phyloP scores from a whole-genome alignment of 1,140 invertebrate genomes.

The Heliothis subflexa region DNA sequence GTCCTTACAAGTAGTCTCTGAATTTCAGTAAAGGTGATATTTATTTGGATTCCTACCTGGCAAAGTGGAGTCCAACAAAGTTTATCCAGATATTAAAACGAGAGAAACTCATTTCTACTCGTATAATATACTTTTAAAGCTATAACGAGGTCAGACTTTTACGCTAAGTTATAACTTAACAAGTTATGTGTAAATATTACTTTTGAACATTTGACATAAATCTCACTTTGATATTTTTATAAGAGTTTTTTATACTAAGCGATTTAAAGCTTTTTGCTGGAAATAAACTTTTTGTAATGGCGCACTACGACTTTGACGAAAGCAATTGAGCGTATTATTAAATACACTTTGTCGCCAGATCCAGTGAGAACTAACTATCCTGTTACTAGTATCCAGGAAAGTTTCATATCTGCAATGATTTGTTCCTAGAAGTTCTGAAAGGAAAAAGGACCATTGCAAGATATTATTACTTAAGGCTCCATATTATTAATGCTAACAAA shows the following conservation, averaged over 20 bases:
- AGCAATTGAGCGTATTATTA: too few relatives aligned
- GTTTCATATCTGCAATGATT: not conserved
- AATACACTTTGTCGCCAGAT: too few relatives aligned
- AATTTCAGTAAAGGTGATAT: slow-evolving; percentile 12
- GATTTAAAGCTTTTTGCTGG: not conserved
- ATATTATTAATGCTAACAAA: slow-evolving; percentile 4
- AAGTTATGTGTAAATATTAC: not conserved
- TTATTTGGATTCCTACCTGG: not conserved
- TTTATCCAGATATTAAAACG: slow-evolving; percentile 10
- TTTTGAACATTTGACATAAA: not conserved
- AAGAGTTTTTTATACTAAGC: not conserved
- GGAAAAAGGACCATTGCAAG: not conserved
- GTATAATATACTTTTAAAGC: not conserved
- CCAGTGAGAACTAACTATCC: too few relatives aligned
- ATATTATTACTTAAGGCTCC: too few relatives aligned
- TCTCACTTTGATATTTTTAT: not conserved
- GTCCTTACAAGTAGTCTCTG: not conserved
- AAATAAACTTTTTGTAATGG: not conserved
- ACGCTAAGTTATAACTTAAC: not conserved
- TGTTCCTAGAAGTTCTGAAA: not conserved
- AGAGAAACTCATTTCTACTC: slow-evolving; percentile 2
- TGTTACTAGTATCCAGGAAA: too few relatives aligned
- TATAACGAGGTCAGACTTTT: not conserved
- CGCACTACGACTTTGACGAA: too few relatives aligned
- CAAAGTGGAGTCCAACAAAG: slow-evolving; percentile 1